Base-by-base conservation (phyloP, 2,888 invertebrate species). In the Trissolcus japonicus region DNA sequence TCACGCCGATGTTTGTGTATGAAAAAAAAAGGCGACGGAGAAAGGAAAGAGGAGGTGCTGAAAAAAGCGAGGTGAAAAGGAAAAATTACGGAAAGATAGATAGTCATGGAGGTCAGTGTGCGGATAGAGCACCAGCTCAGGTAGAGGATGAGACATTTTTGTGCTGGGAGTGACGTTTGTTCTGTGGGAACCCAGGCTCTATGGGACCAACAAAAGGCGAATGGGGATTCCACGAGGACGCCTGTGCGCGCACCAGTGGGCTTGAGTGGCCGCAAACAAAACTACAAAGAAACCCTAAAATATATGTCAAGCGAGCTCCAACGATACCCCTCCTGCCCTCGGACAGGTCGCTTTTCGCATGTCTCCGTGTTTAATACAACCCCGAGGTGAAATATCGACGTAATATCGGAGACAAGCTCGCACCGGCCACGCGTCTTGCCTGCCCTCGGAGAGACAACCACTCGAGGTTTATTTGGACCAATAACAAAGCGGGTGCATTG, bases 241-340 rank as follows among this genome's bases (percentile, higher is more conserved):
- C 78, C 79, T 72, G 78, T 80, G 80, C 76, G 79, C 79, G 80
- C 77, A 81, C 79, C 81, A 80, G 82, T 82, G 83, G 83, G 86
- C 84, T 85, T 80, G 85, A 85, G 85, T 85, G 85, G 84, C 83
- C 84, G 81, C 85, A 85, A 84, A 86, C 85, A 85, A 84, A 85
- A 83, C 81, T 84, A 73, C 77, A 68, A 77, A 77, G 77, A 67
- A 73, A 29, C 57, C 69, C 73, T 82, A 83, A 85, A 85, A 86
- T 84, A 35, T 35, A 84, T 84, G 86, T 84, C 86, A 84, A 83
- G 82, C 83, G 80, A 82, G 81, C 79, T 81, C 74, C 51, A 41
- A 40, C 11, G 29, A 35, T 53, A n/a, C 43, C 65, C 48, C 63
- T 73, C 76, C 62, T 66, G 79, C 68, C 79, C 74, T 59, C 54